Evolutionary conservation across 1,140 invertebrate genomes (phyloP).

Genomic region (Chrysomallon squamiferum): DNA sequence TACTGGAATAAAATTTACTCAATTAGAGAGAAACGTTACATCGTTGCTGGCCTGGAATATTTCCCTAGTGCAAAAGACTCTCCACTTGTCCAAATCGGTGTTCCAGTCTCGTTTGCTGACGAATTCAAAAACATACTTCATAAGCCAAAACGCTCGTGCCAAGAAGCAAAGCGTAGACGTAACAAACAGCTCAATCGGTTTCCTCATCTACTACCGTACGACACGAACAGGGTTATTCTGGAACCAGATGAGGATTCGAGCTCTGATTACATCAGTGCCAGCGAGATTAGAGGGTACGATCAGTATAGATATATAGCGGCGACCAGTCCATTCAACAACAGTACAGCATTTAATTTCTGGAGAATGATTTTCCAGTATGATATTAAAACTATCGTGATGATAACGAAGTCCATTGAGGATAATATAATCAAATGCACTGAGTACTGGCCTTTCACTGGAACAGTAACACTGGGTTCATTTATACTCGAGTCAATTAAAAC

Average conservation of each 20-base stretch:
- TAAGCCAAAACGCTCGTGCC: constrained; percentile 12
- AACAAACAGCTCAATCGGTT: constrained; percentile 54
- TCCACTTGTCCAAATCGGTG: constrained; percentile 3
- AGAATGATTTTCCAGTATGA: constrained; percentile 53
- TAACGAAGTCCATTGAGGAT: constrained; percentile 55
- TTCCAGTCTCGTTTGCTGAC: constrained; percentile 46
- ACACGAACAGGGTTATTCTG: constrained; percentile 53
- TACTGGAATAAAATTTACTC: constrained; percentile 55
- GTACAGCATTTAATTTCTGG: constrained; percentile 60
- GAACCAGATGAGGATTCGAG: constrained; percentile 40
- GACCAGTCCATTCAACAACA: constrained; percentile 59
- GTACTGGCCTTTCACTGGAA: constrained; percentile 57
- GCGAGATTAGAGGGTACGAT: constrained; percentile 52
- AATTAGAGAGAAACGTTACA: constrained; percentile 42
- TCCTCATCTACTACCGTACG: constrained; percentile 57
- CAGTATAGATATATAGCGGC: constrained; percentile 55
- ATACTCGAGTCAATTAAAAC: constrained; percentile 40
- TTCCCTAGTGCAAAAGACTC: constrained; percentile 33
- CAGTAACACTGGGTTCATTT: constrained; percentile 36
- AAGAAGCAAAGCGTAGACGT: constrained; percentile 28
- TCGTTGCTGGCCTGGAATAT: constrained; percentile 40
- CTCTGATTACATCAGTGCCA: constrained; percentile 97
- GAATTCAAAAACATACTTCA: constrained; percentile 56
- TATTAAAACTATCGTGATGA: constrained; percentile 53
- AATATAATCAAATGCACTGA: constrained; percentile 61